Percentiles rank a stretch among this genome's conserved stretches.
These are phyloP conservation scores for Hephaestus fuliginosus DNA, from an alignment of 2,797 vertebrate species.

Conservation along the genomic window DNA sequence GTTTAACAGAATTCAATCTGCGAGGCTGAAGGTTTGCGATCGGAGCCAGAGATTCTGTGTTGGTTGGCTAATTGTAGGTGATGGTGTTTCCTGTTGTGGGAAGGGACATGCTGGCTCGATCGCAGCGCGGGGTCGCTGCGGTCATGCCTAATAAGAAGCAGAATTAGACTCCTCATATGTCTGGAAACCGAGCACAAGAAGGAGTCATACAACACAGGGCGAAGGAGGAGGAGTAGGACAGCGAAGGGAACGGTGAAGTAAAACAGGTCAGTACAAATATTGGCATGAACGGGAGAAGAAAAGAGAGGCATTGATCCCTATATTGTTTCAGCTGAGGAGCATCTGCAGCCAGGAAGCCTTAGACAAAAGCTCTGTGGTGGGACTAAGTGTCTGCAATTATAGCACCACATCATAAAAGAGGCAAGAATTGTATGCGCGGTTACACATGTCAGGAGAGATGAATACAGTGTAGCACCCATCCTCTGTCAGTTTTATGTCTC, in stretches of 20 bases:
- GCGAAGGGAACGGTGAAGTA: conserved; percentile 46
- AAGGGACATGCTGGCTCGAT: conserved; percentile 70
- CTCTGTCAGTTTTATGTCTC: conserved; percentile 68
- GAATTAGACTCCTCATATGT: conserved; percentile 77
- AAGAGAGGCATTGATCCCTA: conserved; percentile 71
- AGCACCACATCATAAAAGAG: conserved; percentile 62
- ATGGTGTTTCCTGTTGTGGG: conserved; percentile 78
- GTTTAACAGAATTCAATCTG: conserved; percentile 69
- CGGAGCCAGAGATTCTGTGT: conserved; percentile 68
- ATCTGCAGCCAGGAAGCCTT: conserved; percentile 57
- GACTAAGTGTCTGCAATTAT: conserved; percentile 73
- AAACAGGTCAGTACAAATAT: conserved; percentile 65
- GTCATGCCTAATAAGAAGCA: conserved; percentile 81
- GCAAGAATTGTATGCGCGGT: conserved; percentile 54
- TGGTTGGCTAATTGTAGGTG: conserved; percentile 76
- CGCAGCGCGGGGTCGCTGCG: conserved; percentile 62
- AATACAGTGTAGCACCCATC: conserved; percentile 59
- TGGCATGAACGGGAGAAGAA: conserved; percentile 57
- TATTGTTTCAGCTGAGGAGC: conserved; percentile 82
- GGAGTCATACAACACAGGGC: conserved; percentile 56
- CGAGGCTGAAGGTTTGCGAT: conserved; percentile 41
- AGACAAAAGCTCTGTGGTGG: conserved; percentile 71
- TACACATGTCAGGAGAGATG: conserved; percentile 66
- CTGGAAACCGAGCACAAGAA: conserved; percentile 62
- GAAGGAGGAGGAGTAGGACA: conserved; percentile 24